Percentiles rank a stretch among this genome's conserved stretches.
Evolutionary conservation across 2,888 invertebrate genomes (phyloP).

Genomic region (Crematogaster levior): DNA sequence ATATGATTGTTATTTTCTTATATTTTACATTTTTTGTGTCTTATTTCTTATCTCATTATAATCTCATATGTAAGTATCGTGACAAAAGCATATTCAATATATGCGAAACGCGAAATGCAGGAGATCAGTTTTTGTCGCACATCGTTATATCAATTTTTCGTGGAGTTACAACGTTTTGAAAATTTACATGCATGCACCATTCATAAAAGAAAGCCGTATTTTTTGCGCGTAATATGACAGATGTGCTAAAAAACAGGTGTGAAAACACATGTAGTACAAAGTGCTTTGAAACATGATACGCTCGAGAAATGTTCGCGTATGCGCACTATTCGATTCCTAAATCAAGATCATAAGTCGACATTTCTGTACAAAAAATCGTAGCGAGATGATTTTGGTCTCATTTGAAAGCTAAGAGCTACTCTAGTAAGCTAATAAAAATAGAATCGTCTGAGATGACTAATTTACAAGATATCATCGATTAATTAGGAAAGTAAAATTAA

Average conservation of each 20-base stretch:
- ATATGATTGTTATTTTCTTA: not conserved
- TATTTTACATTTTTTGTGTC: not conserved
- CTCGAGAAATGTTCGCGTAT: not conserved
- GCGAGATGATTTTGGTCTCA: not conserved
- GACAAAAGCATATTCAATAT: not conserved
- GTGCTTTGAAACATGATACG: not conserved
- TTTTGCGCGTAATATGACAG: not conserved
- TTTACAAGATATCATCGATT: not conserved
- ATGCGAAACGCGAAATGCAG: not conserved
- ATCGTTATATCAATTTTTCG: not conserved
- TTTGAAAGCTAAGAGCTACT: not conserved
- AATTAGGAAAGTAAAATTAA: not conserved
- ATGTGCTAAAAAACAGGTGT: not conserved
- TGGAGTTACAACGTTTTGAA: not conserved
- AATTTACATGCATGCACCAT: not conserved
- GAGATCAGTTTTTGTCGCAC: slow-evolving; percentile 5
- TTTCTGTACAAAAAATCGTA: not conserved
- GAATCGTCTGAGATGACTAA: not conserved
- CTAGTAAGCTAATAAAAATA: too few relatives aligned
- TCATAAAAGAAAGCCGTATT: slow-evolving; percentile 6
- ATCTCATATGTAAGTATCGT: not conserved
- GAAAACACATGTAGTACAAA: not conserved
- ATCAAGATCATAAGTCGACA: not conserved
- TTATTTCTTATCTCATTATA: slow-evolving; percentile 1
- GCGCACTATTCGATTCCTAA: not conserved